Conservation (phyloP, 2,888 invertebrate species). For the Ganaspis brasiliensis region DNA sequence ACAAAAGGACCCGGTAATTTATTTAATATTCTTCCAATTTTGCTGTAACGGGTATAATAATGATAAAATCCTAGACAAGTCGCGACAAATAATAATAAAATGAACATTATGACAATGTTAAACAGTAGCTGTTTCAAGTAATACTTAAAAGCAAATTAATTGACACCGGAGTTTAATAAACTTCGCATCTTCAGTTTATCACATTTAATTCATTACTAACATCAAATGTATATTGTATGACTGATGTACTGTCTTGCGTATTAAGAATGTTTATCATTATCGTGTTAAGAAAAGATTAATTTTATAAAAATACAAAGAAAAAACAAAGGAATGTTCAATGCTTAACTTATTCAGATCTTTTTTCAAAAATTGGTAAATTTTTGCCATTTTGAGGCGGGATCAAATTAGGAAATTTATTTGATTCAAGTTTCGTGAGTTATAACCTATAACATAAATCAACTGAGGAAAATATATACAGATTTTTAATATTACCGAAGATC, state of each 20-base stretch:
- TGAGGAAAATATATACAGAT: background rate
- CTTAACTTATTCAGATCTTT: no score
- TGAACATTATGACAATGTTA: background rate
- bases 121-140: background rate
- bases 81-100: constrained; percentile 18
- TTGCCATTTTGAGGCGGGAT: no score
- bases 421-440: background rate
- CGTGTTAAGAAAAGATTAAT: no score
- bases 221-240: no score
- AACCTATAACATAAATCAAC: background rate
- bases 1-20: constrained; percentile 47
- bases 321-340: no score
- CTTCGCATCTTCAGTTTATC: no score
- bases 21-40: constrained; percentile 40
- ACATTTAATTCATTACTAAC: no score
- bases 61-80: constrained; percentile 35
- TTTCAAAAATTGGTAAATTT: no score
- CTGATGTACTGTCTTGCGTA: no score
- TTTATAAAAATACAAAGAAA: no score
- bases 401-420: background rate
- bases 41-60: constrained; percentile 39
- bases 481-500: background rate
- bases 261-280: no score
- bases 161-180: background rate
- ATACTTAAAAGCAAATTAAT: background rate